Evolutionary conservation across 2,113 vertebrate genomes (phyloP), one percentile per base, ranked within the genome.

Genomic region (Nannobrachium achirus): DNA sequence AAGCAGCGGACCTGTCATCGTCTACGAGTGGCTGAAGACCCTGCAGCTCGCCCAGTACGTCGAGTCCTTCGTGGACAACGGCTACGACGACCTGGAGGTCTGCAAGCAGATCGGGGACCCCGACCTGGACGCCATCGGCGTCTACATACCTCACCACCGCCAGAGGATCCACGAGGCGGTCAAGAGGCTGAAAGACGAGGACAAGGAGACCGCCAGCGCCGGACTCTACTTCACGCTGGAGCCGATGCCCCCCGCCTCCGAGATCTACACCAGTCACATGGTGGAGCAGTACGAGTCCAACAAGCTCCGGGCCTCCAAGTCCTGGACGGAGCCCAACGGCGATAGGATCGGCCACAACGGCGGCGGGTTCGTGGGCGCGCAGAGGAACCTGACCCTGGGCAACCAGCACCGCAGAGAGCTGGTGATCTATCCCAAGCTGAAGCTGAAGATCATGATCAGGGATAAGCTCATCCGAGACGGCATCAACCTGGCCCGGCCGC

Each of bases 71-170:
- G 94, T 99, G 88, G 97, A 99, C 49, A 99, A 99, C 70, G 97
- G 97, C 69, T 99, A 99, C 53, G 97, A 99, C 76, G 97, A 99
- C 73, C 91, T 99, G 92, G 97, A 99, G 92, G 97, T 99, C 33
- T 99, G 97, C 90, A 98, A 98, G 69, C 97, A 99, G 82, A 98
- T 99, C 50, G 97, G 97, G 40, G 95, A 99, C 81, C 96, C 96
- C 1, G 97, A 99, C 93, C 89, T 98, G 92, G 97, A 99, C 74
- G 97, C 97, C 73, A 99, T 99, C 86, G 97, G 97, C 63, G 97
- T 99, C 18, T 93, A 92, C 71, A 83, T 94, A 66, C 94, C 95
- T 25, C 94, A 95, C 64, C 97, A 98, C 93, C 88, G 97, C 56
- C 94, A 94, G 75, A 92, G 94, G 71, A 92, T 99, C 77, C 95